A percentile compares a stretch with the other conserved stretches of the same genome.
Evolutionary conservation across 2,888 invertebrate species (phyloP).

Genomic region (Tiphia femorata): DNA sequence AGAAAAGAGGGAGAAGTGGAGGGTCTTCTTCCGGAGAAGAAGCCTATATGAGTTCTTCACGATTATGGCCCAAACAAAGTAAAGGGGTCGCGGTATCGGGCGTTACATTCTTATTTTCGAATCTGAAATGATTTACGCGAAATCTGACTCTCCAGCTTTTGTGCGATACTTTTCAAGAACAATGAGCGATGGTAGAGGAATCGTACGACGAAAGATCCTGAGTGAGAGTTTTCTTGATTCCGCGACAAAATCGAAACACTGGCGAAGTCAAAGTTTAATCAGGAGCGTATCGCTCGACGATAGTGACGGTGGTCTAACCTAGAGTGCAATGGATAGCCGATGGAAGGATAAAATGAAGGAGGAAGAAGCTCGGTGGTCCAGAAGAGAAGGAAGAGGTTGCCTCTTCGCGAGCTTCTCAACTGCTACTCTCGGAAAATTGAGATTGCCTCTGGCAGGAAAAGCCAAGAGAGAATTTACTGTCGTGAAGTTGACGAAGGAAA

Average conservation of each 20-base stretch:
- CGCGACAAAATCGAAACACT: background rate
- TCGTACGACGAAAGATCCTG: background rate
- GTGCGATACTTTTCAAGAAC: too few relatives aligned
- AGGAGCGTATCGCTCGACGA: background rate
- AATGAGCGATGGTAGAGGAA: too few relatives aligned
- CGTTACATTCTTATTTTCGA: too few relatives aligned
- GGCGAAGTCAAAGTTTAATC: background rate
- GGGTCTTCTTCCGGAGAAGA: too few relatives aligned
- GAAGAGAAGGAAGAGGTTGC: background rate
- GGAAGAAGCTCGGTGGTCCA: background rate
- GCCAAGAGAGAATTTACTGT: conserved; percentile 30
- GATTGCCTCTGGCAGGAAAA: conserved; percentile 51
- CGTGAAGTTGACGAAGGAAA: conserved; percentile 4
- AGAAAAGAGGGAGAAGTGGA: conserved; percentile 4
- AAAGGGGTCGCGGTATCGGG: too few relatives aligned
- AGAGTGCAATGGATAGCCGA: too few relatives aligned
- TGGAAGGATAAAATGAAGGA: conserved; percentile 5
- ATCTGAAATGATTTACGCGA: too few relatives aligned
- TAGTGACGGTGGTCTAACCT: background rate
- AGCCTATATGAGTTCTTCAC: too few relatives aligned
- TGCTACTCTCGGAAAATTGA: conserved; percentile 56
- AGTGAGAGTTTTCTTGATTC: background rate
- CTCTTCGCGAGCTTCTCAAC: conserved; percentile 26
- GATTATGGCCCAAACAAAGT: too few relatives aligned
- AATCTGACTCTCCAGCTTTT: too few relatives aligned